Conservation (phyloP, 2,888 invertebrate genomes). For the Holacanthella duospinosa region DNA sequence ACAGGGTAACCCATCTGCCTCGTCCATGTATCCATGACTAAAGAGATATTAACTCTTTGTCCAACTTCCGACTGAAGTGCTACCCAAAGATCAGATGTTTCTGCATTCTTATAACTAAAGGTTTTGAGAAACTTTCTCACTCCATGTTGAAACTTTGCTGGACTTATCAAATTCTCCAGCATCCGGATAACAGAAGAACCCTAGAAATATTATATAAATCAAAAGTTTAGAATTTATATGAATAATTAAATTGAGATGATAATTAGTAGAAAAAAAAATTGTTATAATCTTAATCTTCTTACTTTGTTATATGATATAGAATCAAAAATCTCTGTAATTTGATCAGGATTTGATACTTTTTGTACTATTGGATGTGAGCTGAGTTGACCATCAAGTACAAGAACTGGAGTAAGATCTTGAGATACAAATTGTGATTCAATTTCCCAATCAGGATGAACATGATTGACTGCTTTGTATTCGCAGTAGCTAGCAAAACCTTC, state of each 20-base stretch:
- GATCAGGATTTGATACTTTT: conserved; percentile 68
- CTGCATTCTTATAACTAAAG: conserved; percentile 61
- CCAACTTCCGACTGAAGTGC: conserved; percentile 51
- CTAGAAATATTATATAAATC: no score
- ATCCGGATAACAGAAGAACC: conserved; percentile 80
- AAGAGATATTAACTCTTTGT: conserved; percentile 42
- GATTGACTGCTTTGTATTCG: conserved; percentile 64
- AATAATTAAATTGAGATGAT: no score
- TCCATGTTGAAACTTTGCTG: conserved; percentile 58
- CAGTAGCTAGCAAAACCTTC: conserved; percentile 88
- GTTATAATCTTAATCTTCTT: conserved; percentile 23
- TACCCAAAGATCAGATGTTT: conserved; percentile 64
- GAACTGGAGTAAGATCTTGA: conserved; percentile 59
- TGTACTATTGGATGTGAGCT: conserved; percentile 86
- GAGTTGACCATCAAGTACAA: conserved; percentile 62
- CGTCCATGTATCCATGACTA: conserved; percentile 80
- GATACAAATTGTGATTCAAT: conserved; percentile 66
- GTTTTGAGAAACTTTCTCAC: conserved; percentile 63
- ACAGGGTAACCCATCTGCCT: conserved; percentile 79
- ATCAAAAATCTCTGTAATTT: conserved; percentile 87
- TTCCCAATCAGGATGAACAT: conserved; percentile 65
- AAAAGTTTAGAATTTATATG: neutral
- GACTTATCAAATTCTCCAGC: conserved; percentile 70
- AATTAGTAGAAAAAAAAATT: neutral
- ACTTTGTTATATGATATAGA: conserved; percentile 83